These are phyloP conservation scores for Micrasema longulum DNA, from an alignment of 1,140 invertebrate genomes.

Conservation along the genomic window DNA sequence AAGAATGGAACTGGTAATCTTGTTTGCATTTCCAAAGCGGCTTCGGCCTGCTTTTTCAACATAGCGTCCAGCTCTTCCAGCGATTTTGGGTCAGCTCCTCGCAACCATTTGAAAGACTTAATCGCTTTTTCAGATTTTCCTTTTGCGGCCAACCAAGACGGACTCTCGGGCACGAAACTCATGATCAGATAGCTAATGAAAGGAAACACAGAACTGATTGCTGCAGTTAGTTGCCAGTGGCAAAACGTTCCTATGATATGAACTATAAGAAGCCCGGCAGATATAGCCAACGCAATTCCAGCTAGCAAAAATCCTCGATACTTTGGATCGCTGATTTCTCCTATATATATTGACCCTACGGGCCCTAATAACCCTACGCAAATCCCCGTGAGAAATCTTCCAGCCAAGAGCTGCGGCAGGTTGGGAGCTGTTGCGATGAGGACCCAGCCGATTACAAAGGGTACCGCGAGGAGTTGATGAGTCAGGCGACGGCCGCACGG, in stretches of 20 bases:
- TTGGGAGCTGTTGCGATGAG: conserved; percentile 69
- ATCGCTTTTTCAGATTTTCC: conserved; percentile 66
- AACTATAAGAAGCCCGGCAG: conserved; percentile 68
- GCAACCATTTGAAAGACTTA: conserved; percentile 67
- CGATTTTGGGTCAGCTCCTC: conserved; percentile 66
- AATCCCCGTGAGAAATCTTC: conserved; percentile 76
- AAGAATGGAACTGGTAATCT: conserved; percentile 49
- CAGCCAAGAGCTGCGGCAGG: conserved; percentile 69
- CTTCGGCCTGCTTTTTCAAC: conserved; percentile 61
- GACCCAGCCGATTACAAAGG: conserved; percentile 77
- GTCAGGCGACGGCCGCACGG: conserved; percentile 74
- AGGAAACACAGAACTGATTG: conserved; percentile 67
- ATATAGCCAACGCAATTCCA: conserved; percentile 67
- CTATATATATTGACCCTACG: conserved; percentile 68
- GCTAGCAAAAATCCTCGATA: conserved; percentile 71
- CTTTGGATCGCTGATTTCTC: conserved; percentile 70
- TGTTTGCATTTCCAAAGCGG: conserved; percentile 56
- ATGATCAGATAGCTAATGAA: conserved; percentile 64
- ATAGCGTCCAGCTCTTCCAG: conserved; percentile 65
- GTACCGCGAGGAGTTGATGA: conserved; percentile 70
- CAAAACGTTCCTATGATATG: conserved; percentile 73
- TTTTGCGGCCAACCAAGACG: conserved; percentile 74
- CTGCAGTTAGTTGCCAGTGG: conserved; percentile 70
- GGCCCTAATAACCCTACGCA: conserved; percentile 68
- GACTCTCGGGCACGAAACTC: conserved; percentile 76